Percentiles rank a stretch among this genome's conserved stretches.
Evolutionary conservation across 2,888 invertebrate genomes (phyloP).

Genomic region (Drosophila trichaetosa): DNA sequence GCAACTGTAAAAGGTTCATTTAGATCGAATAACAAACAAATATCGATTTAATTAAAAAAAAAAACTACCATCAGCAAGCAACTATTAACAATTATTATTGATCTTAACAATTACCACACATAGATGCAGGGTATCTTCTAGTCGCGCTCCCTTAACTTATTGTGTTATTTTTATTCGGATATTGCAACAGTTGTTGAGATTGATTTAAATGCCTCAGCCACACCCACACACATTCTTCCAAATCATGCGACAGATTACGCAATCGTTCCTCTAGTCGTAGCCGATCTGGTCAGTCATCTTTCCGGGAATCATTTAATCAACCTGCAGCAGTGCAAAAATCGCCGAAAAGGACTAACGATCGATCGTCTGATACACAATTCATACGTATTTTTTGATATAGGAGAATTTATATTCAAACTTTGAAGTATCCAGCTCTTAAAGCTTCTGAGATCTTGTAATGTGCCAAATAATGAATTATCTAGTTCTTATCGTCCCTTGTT

Average conservation of each 20-base stretch:
- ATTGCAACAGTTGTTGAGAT: background rate
- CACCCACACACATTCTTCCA: background rate
- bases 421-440: background rate
- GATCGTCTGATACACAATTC: background rate
- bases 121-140: background rate
- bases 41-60: background rate
- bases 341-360: background rate
- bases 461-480: background rate
- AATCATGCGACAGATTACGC: background rate
- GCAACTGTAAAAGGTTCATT: background rate
- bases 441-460: background rate
- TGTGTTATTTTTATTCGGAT: background rate
- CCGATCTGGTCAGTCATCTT: background rate
- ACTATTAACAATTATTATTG: background rate
- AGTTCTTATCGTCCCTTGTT: background rate
- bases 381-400: background rate
- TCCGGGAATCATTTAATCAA: background rate
- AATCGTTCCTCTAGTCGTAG: background rate
- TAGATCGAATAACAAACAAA: background rate
- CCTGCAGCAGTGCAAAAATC: background rate
- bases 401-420: background rate
- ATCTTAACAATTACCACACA: background rate
- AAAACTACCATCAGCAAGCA: background rate
- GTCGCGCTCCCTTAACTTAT: background rate
- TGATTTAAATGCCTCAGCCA: conserved; percentile 1